Evolutionary conservation across 2,797 vertebrate genomes (phyloP), one percentile per base, ranked within the genome.

Genomic region (Xerus rutilus): DNA sequence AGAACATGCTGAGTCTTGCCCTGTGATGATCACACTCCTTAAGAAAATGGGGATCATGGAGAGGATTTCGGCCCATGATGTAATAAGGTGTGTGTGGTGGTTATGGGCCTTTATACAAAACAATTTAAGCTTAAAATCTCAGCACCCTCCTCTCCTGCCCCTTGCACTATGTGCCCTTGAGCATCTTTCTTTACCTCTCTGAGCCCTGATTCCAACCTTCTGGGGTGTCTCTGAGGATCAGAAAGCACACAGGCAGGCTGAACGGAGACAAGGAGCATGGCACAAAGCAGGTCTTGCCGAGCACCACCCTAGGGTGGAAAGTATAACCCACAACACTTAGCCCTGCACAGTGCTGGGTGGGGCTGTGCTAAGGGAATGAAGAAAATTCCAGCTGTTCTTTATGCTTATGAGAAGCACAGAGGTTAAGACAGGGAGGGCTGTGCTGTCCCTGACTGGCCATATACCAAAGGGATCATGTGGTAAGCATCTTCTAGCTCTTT

Each of bases 261-360:
- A 59, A 17, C 3, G 23, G 23, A 43, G 25, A 86, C 35, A 73
- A 69, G 57, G 9, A 86, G n/a, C n/a, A 23, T 15, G 30, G 30
- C 8, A 35, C 52, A 30, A 23, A 67, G 59, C 43, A 25, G 39
- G 47, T 20, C 65, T 35, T 11, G 14, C 7, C 23, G 43, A 28
- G 10, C 23, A 7, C 28, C 11, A 5, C n/a, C 2, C 17, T 15
- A n/a, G 23, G 0, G 2, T 8, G 30, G 21, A 25, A 54, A 39
- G 49, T 7, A 5, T 5, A 12, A 3, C 23, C 49, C 23, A 17
- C 12, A 89, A n/a, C 1, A 10, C 57, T 57, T 8, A 25, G 0
- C 20, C 39, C 39, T 8, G 52, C 52, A 30, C 18, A 9, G 47
- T 1, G 39, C 52, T 54, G 49, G 47, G 67, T 14, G 47, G 45